A percentile compares a stretch with the other conserved stretches of the same genome.
phyloP scores from a whole-genome alignment of 1,140 invertebrate species.

The Gonatopus flavifemur region DNA sequence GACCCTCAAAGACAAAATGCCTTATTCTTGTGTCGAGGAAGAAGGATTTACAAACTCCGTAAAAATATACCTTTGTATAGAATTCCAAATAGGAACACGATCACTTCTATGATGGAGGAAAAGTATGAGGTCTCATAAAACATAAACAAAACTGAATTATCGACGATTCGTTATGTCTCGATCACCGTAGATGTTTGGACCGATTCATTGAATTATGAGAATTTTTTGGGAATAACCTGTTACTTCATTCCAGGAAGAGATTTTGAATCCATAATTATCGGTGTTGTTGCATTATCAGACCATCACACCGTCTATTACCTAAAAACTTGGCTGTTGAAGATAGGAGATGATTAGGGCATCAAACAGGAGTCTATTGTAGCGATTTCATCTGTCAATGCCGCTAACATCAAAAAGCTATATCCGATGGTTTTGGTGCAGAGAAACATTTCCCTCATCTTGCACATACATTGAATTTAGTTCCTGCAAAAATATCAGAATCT shows the following conservation, averaged over 20 bases:
- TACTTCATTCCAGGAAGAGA: no score
- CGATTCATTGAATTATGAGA: conserved; percentile 25
- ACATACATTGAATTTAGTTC: conserved; percentile 28
- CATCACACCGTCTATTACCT: conserved; percentile 29
- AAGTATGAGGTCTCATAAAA: no score
- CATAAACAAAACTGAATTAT: no score
- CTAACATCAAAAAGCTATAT: conserved; percentile 23
- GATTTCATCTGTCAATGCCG: conserved; percentile 24
- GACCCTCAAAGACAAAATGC: no score
- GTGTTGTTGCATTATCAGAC: conserved; percentile 20
- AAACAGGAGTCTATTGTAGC: conserved; percentile 17
- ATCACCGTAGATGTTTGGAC: conserved; percentile 40
- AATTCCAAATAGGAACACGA: no score
- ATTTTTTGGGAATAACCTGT: no score
- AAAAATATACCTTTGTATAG: no score
- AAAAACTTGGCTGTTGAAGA: conserved; percentile 26
- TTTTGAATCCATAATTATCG: conserved; percentile 22
- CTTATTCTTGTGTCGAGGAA: no score
- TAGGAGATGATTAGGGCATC: conserved; percentile 32
- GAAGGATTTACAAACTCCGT: no score
- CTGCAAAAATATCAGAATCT: conserved; percentile 11
- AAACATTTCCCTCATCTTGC: conserved; percentile 22
- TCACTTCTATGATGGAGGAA: no score
- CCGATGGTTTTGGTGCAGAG: conserved; percentile 20
- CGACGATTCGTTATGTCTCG: no score